phyloP scores from a whole-genome alignment of 2,113 vertebrate species.

The Mus pahari region DNA sequence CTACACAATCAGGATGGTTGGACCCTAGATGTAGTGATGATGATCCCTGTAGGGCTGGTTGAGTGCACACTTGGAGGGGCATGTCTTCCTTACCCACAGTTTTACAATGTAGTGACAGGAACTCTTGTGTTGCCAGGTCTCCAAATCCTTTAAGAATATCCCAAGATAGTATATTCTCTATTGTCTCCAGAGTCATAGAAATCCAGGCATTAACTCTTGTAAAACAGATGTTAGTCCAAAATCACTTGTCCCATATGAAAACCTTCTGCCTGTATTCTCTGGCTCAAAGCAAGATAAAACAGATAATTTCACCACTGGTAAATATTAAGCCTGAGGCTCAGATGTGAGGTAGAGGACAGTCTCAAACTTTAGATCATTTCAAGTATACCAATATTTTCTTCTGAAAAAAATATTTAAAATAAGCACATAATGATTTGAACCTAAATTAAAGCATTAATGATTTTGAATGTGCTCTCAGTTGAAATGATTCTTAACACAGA shows the following conservation, averaged over 20 bases:
- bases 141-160: not conserved
- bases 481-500: constrained; percentile 73
- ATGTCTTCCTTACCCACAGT: not conserved
- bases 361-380: constrained; percentile 7
- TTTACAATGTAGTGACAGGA: accelerated
- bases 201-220: not conserved
- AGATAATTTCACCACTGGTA: not conserved
- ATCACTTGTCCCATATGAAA: not conserved
- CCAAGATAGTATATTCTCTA: not conserved
- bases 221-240: not conserved
- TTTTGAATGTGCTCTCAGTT: constrained; percentile 73
- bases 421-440: not conserved
- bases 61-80: accelerated
- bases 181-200: not conserved
- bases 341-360: not conserved
- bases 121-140: not conserved
- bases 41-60: not conserved
- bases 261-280: not conserved
- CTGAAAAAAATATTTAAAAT: not conserved
- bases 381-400: constrained; percentile 5
- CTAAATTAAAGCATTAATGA: constrained; percentile 36
- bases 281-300: not conserved
- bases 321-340: not conserved
- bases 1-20: not conserved
- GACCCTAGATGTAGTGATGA: not conserved